phyloP scores from a whole-genome alignment of 2,888 invertebrate genomes.

The Schrankia costaestrigalis region DNA sequence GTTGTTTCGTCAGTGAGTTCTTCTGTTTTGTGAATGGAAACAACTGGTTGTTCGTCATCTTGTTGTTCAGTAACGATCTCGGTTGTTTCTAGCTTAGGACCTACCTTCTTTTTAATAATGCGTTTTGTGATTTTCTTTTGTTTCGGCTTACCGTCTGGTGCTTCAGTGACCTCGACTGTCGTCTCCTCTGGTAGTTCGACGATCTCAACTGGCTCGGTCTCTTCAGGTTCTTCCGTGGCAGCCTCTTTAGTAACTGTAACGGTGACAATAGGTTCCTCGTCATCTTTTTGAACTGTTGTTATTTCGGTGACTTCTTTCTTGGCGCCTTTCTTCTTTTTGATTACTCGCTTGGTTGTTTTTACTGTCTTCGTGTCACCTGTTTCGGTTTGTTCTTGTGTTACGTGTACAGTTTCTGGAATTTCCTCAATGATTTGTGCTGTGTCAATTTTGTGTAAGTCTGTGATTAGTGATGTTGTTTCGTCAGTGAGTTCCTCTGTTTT shows the following conservation, averaged over 20 bases:
- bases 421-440: slow-evolving; percentile 41
- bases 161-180: slow-evolving; percentile 1
- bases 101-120: slow-evolving; percentile 1
- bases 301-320: slow-evolving; percentile 31
- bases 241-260: too few species aligned
- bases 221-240: too few species aligned
- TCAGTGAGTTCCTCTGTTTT: too few species aligned
- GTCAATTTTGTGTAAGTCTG: slow-evolving; percentile 12
- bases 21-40: background rate
- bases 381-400: slow-evolving; percentile 56
- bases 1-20: background rate
- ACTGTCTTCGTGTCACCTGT: slow-evolving; percentile 35
- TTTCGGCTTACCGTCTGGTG: slow-evolving; percentile 9
- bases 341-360: slow-evolving; percentile 59
- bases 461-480: background rate
- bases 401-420: slow-evolving; percentile 40
- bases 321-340: too few species aligned
- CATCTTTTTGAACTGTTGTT: slow-evolving; percentile 17
- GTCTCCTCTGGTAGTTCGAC: slow-evolving; percentile 9
- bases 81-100: background rate
- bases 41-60: background rate
- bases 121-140: slow-evolving; percentile 1
- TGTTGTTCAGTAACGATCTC: slow-evolving; percentile 21
- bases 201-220: too few species aligned
- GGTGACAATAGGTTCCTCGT: slow-evolving; percentile 14